Evolutionary conservation across 2,113 vertebrate genomes (phyloP), one percentile per base, ranked within the genome.

Genomic region (Panthera leo): DNA sequence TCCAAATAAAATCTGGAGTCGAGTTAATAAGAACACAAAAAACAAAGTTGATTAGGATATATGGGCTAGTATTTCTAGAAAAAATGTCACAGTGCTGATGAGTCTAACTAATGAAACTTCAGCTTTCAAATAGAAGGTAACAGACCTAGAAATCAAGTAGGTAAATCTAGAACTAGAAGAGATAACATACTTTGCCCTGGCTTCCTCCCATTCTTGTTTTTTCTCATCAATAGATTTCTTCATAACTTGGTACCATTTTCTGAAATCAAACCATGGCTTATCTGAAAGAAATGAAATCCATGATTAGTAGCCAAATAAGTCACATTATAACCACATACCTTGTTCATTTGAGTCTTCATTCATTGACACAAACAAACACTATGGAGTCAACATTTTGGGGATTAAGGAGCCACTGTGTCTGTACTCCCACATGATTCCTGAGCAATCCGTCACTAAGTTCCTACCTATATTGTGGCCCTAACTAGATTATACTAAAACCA

Each of bases 231-330:
- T 36, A 67, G 95, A 67, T 80, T 67, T 93, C 97, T 98, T 99
- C 98, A 99, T 96, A 75, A 99, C 98, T 19, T 97, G 96, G 91
- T 99, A 99, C 99, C 99, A 99, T 88, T 99, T 99, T 97, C 96
- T 97, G 95, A 99, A 98, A 85, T 98, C 98, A 98, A 99, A 99
- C 97, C 98, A 98, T 0, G 94, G 98, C 63, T 97, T 97, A 61
- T 89, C 97, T 98, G 92, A 67, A 95, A 98, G 36, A 97, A 86
- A 96, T 53, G 19, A 96, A 95, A 94, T 42, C 42, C 73, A 63
- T 42, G 13, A 65, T 79, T 86, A 87, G 55, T 55, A 92, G 93
- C 53, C 23, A 73, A 85, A 61, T 70, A 63, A 39, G 65, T 73
- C 27, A 63, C 10, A 85, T 70, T 39, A 67, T 31, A 91, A 73